These are phyloP conservation scores for Discoglossus pictus DNA, from an alignment of 2,797 vertebrate species.

Conservation along the genomic window DNA sequence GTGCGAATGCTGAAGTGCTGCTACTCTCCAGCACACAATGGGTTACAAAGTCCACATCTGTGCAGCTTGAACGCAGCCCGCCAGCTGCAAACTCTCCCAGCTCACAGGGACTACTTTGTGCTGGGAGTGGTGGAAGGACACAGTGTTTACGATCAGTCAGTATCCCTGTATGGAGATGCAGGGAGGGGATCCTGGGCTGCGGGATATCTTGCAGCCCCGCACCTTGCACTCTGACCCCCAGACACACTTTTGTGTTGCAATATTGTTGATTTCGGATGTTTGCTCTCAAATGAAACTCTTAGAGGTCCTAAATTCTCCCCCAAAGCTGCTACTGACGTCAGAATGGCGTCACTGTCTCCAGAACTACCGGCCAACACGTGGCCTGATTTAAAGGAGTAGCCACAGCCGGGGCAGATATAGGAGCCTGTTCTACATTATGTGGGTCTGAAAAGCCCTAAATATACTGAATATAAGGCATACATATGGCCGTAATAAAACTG, in stretches of 20 bases:
- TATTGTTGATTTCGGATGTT: conserved; percentile 19
- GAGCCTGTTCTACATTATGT: conserved; percentile 5
- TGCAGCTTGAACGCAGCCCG: no score
- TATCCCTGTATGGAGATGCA: not conserved
- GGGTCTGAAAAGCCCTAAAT: no score
- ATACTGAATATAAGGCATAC: no score
- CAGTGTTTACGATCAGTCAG: conserved; percentile 17
- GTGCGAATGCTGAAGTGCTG: no score
- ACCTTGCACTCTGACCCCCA: not conserved
- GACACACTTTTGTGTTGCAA: conserved; percentile 13
- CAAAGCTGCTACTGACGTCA: conserved; percentile 72
- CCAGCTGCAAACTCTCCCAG: no score
- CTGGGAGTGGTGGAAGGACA: conserved; percentile 55
- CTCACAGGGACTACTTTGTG: conserved; percentile 20
- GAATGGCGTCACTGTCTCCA: conserved; percentile 73
- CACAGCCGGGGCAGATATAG: not conserved
- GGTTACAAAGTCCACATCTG: no score
- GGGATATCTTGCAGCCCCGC: not conserved
- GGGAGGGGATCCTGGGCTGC: conserved; percentile 1
- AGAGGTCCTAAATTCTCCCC: conserved; percentile 68
- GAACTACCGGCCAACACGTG: conserved; percentile 74
- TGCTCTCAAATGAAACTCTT: no score
- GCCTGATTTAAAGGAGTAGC: conserved; percentile 69
- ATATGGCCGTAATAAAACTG: no score
- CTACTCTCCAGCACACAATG: no score